These are phyloP conservation scores for Sarcophaga subvicina DNA, from an alignment of 2,888 invertebrate genomes.

Conservation along the genomic window DNA sequence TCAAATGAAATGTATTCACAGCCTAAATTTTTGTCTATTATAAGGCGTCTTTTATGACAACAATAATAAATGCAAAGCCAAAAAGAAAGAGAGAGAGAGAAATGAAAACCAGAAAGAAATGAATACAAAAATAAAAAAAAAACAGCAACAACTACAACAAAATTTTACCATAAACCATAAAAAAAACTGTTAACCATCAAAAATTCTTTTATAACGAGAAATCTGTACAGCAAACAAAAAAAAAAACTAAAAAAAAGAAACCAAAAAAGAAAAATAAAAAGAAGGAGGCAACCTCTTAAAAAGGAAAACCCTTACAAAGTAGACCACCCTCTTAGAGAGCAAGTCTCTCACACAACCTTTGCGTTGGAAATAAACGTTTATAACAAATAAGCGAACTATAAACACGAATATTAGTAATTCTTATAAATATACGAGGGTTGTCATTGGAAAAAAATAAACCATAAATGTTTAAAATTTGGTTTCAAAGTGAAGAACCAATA, in stretches of 20 bases:
- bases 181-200: constrained; percentile 63
- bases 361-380: constrained; percentile 36
- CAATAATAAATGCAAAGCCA: constrained; percentile 76
- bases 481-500: too few species aligned
- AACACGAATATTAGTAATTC: constrained; percentile 39
- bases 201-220: constrained; percentile 41
- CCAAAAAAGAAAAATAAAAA: constrained; percentile 6
- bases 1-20: constrained; percentile 29
- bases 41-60: constrained; percentile 79
- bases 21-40: constrained; percentile 52
- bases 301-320: constrained; percentile 7
- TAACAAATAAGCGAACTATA: constrained; percentile 46
- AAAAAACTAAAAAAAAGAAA: not conserved
- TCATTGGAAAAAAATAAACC: not conserved
- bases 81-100: constrained; percentile 34
- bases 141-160: constrained; percentile 17
- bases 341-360: constrained; percentile 13
- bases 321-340: not conserved
- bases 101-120: constrained; percentile 45
- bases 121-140: not conserved
- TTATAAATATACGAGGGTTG: not conserved
- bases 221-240: not conserved
- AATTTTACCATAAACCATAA: constrained; percentile 59
- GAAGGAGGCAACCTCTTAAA: not conserved
- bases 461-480: too few species aligned